Base-by-base conservation (phyloP, 2,113 vertebrate genomes). In the Sarotherodon lohbergeri region DNA sequence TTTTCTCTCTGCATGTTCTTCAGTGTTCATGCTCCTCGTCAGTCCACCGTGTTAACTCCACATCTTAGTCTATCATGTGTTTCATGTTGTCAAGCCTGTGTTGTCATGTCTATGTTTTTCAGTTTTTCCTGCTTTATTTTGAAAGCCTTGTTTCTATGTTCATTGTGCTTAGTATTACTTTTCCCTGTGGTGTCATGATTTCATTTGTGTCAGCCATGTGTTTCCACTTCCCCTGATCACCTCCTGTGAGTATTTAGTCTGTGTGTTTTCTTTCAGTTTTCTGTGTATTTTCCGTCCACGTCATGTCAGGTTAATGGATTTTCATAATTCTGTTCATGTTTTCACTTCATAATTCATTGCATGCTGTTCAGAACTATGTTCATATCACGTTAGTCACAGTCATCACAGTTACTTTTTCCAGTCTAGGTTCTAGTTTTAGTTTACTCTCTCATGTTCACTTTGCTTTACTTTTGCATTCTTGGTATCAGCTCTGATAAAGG, bases 81-180 rank as follows among this genome's bases (percentile, higher is more conserved):
- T 55, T 55, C 52, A 55, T 22, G 52, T 11, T 55, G 52, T 55
- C 52, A 55, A 22, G n/a, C n/a, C 52, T 55, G 52, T 3, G 5
- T 0, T 55, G 52, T 22, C n/a, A 55, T 6, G 52, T 55, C n/a
- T 22, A 11, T 3, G 2, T 1, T 55, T 22, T 10, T 55, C n/a
- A 55, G 52, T 55, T 9, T 22, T 55, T 4, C 10, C 52, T 4
- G 5, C 12, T 55, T 55, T 55, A 22, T 55, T 55, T 55, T 6
- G 22, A 55, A 55, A 55, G 52, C 6, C 52, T 22, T 22, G n/a
- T 12, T 55, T 55, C 52, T 55, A 22, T 55, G 52, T 55, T 22
- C 52, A 55, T 22, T 55, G 10, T 55, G 52, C n/a, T 55, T 55
- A 22, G n/a, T 6, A 22, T 22, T 55, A 22, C n/a, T 12, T 2